Percentiles rank a stretch among this genome's conserved stretches.
These are phyloP conservation scores for Phylloscopus trochiloides DNA, from an alignment of 2,113 vertebrate species.

Conservation along the genomic window DNA sequence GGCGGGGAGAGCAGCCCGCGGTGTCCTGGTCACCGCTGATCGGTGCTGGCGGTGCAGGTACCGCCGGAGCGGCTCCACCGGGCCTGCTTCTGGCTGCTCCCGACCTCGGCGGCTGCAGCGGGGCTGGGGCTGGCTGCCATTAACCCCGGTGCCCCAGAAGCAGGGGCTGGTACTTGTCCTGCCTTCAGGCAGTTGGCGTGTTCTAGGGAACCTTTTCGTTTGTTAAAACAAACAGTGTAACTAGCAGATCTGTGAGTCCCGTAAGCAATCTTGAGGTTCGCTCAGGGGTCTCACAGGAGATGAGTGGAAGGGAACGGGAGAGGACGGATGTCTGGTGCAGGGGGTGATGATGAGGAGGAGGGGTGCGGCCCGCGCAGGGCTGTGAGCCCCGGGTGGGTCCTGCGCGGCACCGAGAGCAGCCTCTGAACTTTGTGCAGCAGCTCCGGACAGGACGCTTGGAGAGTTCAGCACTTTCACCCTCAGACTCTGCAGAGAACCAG, in stretches of 20 bases:
- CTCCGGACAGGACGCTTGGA: background rate
- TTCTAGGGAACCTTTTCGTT: background rate
- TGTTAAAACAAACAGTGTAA: no score
- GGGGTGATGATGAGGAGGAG: background rate
- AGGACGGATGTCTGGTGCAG: accelerated
- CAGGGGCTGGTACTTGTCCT: background rate
- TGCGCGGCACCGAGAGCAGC: background rate
- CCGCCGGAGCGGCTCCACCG: background rate
- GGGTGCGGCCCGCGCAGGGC: background rate
- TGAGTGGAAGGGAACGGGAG: background rate
- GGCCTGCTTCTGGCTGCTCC: background rate
- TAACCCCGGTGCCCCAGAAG: background rate
- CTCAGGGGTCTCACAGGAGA: background rate
- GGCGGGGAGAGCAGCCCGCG: background rate
- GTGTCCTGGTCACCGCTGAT: background rate
- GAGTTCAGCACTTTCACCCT: background rate
- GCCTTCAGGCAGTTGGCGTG: accelerated
- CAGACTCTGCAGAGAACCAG: background rate
- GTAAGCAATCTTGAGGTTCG: background rate
- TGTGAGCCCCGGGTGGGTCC: background rate
- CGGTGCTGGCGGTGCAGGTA: background rate
- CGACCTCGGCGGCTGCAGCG: background rate
- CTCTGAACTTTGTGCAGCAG: background rate
- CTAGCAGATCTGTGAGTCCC: background rate
- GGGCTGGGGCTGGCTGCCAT: background rate